phyloP scores from a whole-genome alignment of 2,888 invertebrate genomes.

The Nomada fucata region DNA sequence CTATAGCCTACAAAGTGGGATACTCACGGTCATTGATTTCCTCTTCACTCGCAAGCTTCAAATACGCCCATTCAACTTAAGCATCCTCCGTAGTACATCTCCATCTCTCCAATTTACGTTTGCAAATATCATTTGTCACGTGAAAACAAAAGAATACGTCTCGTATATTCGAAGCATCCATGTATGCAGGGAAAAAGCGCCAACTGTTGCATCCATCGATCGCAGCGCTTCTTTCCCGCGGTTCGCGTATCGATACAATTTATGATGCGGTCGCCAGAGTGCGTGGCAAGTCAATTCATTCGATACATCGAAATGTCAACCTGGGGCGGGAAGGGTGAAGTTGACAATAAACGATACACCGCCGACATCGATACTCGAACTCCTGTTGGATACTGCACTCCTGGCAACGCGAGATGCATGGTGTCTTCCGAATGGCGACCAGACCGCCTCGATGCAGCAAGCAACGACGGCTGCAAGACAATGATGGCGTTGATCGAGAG shows the following conservation, averaged over 20 bases:
- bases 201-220: slow-evolving; percentile 39
- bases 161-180: neutral
- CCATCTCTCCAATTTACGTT: neutral
- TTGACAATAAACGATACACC: slow-evolving; percentile 34
- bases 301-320: slow-evolving; percentile 74
- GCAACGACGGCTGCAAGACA: slow-evolving; percentile 67
- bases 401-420: slow-evolving; percentile 80
- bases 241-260: slow-evolving; percentile 66
- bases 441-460: slow-evolving; percentile 49
- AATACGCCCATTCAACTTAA: neutral
- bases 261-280: slow-evolving; percentile 49
- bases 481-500: slow-evolving; percentile 47
- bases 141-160: neutral
- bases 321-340: neutral
- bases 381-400: slow-evolving; percentile 77
- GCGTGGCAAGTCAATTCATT: slow-evolving; percentile 71
- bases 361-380: slow-evolving; percentile 57
- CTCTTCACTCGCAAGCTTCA: neutral
- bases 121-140: neutral
- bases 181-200: neutral
- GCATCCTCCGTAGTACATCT: neutral
- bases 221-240: slow-evolving; percentile 32
- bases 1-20: slow-evolving; percentile 2
- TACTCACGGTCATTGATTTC: neutral
- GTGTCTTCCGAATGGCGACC: slow-evolving; percentile 82